Percentiles rank a stretch among this genome's conserved stretches.
Conservation (phyloP, 2,113 vertebrate species). For the Sapayoa aenigma region DNA sequence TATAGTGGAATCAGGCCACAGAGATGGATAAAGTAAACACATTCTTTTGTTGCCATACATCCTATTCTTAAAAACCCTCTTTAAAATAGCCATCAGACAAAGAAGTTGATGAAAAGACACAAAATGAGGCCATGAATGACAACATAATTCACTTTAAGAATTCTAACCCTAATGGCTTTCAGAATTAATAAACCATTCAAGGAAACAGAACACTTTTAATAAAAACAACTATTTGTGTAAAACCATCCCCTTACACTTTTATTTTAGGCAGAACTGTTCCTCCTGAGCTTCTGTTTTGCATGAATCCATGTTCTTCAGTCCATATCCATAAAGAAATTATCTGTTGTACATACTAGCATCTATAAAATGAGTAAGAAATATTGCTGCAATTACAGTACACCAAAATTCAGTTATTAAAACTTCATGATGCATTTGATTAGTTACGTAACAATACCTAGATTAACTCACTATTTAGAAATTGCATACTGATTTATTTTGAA, state of each 20-base stretch:
- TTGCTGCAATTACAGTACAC: background rate
- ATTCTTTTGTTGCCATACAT: conserved; percentile 26
- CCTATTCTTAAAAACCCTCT: conserved; percentile 23
- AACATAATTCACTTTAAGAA: conserved; percentile 36
- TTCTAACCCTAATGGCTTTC: conserved; percentile 45
- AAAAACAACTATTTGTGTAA: conserved; percentile 15
- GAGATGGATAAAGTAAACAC: conserved; percentile 23
- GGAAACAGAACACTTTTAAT: conserved; percentile 2
- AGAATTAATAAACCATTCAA: conserved; percentile 41
- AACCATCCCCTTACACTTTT: background rate
- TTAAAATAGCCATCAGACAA: conserved; percentile 34
- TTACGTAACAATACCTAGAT: background rate
- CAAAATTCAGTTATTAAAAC: background rate
- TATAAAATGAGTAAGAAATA: background rate
- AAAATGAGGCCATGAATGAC: conserved; percentile 27
- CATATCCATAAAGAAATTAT: background rate
- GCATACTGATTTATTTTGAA: background rate
- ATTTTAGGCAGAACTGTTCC: background rate
- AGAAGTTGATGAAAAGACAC: conserved; percentile 23
- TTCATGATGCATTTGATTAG: background rate
- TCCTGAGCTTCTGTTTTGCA: background rate
- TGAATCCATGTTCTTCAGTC: background rate
- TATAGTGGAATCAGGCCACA: background rate
- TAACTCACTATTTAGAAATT: background rate
- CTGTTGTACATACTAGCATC: background rate